Conservation (phyloP, 1,140 invertebrate species). For the Antheraea mylitta region DNA sequence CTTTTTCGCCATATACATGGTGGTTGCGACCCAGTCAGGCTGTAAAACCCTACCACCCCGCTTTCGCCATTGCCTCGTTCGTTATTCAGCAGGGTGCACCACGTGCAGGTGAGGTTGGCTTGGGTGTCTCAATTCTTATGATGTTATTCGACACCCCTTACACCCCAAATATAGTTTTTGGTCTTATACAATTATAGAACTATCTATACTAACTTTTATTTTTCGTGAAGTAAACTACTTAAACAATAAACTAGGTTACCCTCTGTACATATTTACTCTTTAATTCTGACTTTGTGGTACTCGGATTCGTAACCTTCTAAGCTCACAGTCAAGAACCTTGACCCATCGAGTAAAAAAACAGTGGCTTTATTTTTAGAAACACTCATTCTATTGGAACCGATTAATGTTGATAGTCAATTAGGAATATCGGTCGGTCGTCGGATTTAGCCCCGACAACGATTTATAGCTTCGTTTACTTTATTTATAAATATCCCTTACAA, state of each 20-base stretch:
- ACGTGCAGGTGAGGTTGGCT: no score
- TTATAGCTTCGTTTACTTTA: slow-evolving; percentile 3
- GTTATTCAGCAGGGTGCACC: no score
- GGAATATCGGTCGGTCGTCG: not conserved
- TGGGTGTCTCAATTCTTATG: no score
- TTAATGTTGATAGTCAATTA: slow-evolving; percentile 2
- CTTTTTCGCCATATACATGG: no score
- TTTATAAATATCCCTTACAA: not conserved
- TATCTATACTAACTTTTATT: not conserved
- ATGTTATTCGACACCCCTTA: no score
- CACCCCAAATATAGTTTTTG: no score
- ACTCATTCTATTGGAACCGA: slow-evolving; percentile 1
- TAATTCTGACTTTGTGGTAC: not conserved
- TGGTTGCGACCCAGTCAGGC: no score
- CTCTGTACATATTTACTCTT: not conserved
- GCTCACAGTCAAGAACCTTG: not conserved
- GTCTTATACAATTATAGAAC: not conserved
- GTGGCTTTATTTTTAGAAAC: not conserved
- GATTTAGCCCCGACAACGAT: not conserved
- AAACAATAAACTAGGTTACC: no score
- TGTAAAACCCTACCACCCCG: no score
- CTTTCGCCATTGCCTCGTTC: no score
- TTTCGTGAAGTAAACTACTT: no score
- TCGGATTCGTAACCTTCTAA: not conserved
- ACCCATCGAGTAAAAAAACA: not conserved